These are phyloP conservation scores for Lasioglossum marginatum DNA, from an alignment of 2,888 invertebrate genomes.

Conservation along the genomic window DNA sequence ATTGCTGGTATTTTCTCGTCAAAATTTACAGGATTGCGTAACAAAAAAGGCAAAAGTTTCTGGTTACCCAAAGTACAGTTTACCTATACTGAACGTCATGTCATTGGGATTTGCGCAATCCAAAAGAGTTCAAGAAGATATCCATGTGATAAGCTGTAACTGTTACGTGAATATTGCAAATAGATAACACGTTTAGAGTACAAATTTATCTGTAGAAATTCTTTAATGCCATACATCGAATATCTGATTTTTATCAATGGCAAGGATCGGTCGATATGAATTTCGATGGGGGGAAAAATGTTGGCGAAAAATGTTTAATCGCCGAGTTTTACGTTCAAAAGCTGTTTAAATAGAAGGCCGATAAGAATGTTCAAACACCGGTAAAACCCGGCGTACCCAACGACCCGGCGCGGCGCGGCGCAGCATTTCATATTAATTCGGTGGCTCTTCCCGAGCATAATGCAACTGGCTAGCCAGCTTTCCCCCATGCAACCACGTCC, in stretches of 20 bases:
- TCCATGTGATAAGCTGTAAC: too few species aligned
- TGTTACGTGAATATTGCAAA: background rate
- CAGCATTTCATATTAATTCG: slow-evolving; percentile 1
- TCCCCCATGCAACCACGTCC: background rate
- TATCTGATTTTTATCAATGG: background rate
- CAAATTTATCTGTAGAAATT: too few species aligned
- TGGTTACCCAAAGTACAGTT: too few species aligned
- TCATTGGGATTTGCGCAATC: too few species aligned
- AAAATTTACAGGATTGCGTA: too few species aligned
- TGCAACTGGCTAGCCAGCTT: background rate
- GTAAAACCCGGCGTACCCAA: background rate
- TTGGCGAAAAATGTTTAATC: background rate
- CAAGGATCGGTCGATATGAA: background rate
- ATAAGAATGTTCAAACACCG: slow-evolving; percentile 9
- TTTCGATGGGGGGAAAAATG: background rate
- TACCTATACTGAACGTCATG: too few species aligned
- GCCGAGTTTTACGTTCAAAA: background rate
- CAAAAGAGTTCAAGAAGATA: too few species aligned
- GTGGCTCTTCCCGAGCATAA: background rate
- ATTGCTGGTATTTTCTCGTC: too few species aligned
- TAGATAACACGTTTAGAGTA: background rate
- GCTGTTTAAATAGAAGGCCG: background rate
- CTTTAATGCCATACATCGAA: background rate
- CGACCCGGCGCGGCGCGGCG: background rate
- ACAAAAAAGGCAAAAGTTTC: too few species aligned